A percentile compares a stretch with the other conserved stretches of the same genome.
Conservation (phyloP, 53 echinoderm and acorn worm genomes). For the Echinarachnius parma region DNA sequence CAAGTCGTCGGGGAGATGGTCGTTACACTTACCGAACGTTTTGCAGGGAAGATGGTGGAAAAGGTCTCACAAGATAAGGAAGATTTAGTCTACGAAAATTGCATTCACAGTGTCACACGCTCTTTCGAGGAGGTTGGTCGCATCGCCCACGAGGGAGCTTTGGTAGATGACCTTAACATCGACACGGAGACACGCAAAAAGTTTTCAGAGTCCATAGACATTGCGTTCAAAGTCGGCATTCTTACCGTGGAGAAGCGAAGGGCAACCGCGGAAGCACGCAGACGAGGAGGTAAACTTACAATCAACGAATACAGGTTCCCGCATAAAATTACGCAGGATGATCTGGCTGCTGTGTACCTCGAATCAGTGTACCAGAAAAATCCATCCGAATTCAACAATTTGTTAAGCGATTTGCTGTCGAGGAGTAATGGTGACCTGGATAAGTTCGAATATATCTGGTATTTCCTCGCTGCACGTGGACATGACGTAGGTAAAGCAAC, state of each 20-base stretch:
- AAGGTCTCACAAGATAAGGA: conserved; percentile 1
- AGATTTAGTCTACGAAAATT: conserved; percentile 5
- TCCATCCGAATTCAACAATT: background rate
- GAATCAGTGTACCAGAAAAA: background rate
- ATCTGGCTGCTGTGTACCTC: conserved; percentile 2
- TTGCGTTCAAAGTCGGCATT: conserved; percentile 3
- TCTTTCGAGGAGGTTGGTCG: conserved; percentile 3
- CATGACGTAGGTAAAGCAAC: background rate
- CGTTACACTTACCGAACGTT: background rate
- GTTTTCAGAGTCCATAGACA: background rate
- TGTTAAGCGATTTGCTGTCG: background rate
- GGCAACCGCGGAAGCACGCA: background rate
- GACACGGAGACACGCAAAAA: background rate
- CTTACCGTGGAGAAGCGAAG: conserved; percentile 13
- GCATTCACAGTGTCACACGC: background rate
- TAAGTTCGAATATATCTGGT: conserved; percentile 11
- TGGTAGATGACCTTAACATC: background rate
- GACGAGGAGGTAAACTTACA: background rate
- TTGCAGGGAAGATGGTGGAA: background rate
- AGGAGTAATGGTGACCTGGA: background rate
- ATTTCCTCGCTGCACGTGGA: background rate
- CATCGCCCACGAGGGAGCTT: background rate
- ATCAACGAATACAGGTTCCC: conserved; percentile 1
- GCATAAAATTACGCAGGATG: background rate
- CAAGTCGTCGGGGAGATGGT: conserved; percentile 5